Base-by-base conservation (phyloP, 2,888 invertebrate genomes). In the Zygaena filipendulae region DNA sequence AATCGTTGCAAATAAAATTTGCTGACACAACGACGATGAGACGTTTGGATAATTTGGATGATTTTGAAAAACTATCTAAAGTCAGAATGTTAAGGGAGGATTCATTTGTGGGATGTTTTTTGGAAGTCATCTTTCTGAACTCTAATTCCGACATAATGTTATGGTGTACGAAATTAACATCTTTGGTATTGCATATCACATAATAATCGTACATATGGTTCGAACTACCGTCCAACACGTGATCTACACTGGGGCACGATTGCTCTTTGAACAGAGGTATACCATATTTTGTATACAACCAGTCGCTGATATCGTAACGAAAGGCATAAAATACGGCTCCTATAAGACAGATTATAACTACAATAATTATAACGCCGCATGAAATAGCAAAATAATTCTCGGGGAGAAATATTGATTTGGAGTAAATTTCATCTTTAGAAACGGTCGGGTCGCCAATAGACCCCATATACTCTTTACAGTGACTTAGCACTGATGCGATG, bases 171-270 rank as follows among this genome's bases (percentile, higher is more conserved):
- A 81, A 87, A 82, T 75, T 87, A 53, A 75, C 89, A 83, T 93
- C 92, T 64, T 88, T 87, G 62, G 88, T 87, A 69, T 90, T 90
- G 71, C 93, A 93, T 49, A 92, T 87, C 62, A 95, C 85, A 71
- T 93, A 95, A 38, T 91, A 92, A 60, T 95, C 94, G 64, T 91
- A 92, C 39, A 91, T 81, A 41, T 90, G 85, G 55, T 87, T 87
- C 16, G 87, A 75, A 38, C 86, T 84, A 10, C 87, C 86, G 34
- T 89, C 82, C 31, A 87, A 81, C 23, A 87, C 86, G 45, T 88
- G 72, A 40, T 77, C 74, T 14, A 77, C 75, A 32, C 68, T 72
- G 24, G 77, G 68, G 47, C 79, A 79, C 3, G 89, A 87, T 45
- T 90, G 86, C 62, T 87, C 88, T 66, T 87, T 87, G 59, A 90